A percentile compares a stretch with the other conserved stretches of the same genome.
Evolutionary conservation across 2,888 invertebrate genomes (phyloP).

Genomic region (Leistus spinibarbis): DNA sequence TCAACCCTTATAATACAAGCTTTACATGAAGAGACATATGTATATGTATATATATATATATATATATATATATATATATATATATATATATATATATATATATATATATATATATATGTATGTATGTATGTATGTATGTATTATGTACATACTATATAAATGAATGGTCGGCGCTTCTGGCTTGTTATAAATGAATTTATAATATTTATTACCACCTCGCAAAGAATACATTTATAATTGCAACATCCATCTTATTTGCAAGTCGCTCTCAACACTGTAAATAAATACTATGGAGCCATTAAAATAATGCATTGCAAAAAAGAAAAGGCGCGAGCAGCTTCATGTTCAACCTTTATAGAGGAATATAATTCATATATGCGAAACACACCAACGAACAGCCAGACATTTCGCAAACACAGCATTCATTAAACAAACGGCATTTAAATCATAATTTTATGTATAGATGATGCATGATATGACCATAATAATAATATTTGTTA

Average conservation of each 20-base stretch:
- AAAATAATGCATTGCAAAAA: background rate
- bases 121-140: too few relatives aligned
- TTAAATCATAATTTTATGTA: constrained; percentile 7
- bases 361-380: background rate
- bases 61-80: too few relatives aligned
- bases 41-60: too few relatives aligned
- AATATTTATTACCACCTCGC: background rate
- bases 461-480: background rate
- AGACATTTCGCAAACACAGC: background rate
- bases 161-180: background rate
- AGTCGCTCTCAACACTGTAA: background rate
- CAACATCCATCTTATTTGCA: background rate
- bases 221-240: background rate
- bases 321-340: background rate
- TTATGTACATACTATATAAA: background rate
- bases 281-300: background rate
- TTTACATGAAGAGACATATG: too few relatives aligned
- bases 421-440: background rate
- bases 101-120: background rate
- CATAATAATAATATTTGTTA: background rate
- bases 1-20: too few relatives aligned
- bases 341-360: background rate
- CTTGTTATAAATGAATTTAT: background rate
- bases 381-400: background rate
- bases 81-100: background rate